Base-by-base conservation (phyloP, 92 coral and sea anemone species). In the Ricordea florida region DNA sequence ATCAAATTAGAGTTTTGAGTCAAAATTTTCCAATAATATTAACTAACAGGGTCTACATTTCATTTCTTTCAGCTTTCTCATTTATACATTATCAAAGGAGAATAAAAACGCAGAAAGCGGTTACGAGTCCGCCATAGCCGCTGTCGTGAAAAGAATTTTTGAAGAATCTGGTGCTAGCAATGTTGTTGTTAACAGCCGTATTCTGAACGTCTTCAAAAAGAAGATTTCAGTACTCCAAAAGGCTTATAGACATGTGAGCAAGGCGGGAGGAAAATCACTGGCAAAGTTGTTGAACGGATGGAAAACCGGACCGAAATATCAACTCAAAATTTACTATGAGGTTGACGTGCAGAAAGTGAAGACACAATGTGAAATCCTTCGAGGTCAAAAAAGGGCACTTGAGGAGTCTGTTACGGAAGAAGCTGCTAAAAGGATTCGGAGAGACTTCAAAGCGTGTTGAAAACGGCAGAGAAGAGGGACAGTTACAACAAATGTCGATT, bases 71-170 rank as follows among this genome's bases (percentile, higher is more conserved):
- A 48, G 56, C 16, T 48, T 16, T 30, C 56, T 48, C 56, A 48
- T 48, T 22, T 22, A 22, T 16, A 16, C 56, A 4, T 3, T 48
- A 18, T 48, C 6, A 4, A 48, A 48, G 10, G 57, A 48, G 26
- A 22, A 48, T 3, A 8, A 22, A 30, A 48, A 16, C 9, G 26
- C 26, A 2, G 31, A 48, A n/a, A n/a, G n/a, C 57, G 30, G 38
- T 38, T 32, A 57, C 62, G 69, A 72, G 47, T 38, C 69, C 40
- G 29, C 52, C 52, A 27, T 62, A 35, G 64, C 74, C 69, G 41
- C 66, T 34, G 76, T 44, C 48, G 72, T 69, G 49, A 51, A 69
- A 35, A 57, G 27, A 31, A 80, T 80, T 69, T 67, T 80, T 47
- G 50, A 44, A 21, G 46, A 71, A 51, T 80, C 86, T 20, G 79